phyloP scores from a whole-genome alignment of 2,797 vertebrate genomes.

The Scolopax rusticola region DNA sequence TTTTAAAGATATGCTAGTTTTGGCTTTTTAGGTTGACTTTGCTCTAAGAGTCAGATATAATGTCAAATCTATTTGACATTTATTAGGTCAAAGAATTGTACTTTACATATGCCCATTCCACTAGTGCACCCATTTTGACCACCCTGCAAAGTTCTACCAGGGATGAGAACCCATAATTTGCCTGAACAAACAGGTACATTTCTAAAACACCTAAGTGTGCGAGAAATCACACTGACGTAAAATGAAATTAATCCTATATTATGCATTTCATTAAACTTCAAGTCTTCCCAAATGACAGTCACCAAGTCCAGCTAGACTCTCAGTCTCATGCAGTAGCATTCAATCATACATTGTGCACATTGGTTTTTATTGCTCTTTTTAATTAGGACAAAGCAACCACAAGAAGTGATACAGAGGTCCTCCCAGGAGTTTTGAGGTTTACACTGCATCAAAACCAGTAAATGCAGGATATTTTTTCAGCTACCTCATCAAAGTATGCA shows the following conservation, averaged over 20 bases:
- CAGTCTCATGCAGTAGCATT: neutral
- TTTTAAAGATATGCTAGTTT: neutral
- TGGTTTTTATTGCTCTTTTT: neutral
- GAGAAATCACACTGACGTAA: neutral
- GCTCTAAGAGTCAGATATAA: neutral
- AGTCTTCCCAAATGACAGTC: neutral
- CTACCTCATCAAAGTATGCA: neutral
- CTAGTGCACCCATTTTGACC: neutral
- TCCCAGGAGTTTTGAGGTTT: neutral
- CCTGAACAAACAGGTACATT: neutral
- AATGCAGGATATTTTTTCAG: neutral
- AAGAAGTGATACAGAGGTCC: neutral
- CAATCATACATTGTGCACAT: accelerated
- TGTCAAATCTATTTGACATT: neutral
- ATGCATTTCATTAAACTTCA: neutral
- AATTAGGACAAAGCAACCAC: neutral
- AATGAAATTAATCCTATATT: neutral
- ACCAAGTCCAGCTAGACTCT: neutral
- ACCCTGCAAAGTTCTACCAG: neutral
- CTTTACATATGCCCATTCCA: neutral
- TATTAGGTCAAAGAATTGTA: neutral
- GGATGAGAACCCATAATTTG: neutral
- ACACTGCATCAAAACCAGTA: conserved; percentile 4
- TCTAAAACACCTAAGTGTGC: neutral
- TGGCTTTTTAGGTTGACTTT: neutral